Evolutionary conservation across 1,140 invertebrate species (phyloP).

Genomic region (Hetaerina americana): DNA sequence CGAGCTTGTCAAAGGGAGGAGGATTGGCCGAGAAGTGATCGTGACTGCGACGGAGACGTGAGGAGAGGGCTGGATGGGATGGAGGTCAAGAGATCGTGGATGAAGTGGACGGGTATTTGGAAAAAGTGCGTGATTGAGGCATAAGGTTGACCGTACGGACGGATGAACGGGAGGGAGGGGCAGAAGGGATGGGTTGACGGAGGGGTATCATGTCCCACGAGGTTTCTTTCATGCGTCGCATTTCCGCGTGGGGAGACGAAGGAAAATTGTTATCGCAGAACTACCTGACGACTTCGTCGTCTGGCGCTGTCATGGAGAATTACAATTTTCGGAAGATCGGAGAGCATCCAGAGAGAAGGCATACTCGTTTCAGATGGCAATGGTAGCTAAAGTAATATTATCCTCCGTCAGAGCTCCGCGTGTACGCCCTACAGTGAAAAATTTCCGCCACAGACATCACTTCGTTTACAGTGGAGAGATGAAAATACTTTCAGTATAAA

Average conservation of each 20-base stretch:
- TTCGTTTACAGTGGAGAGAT: too few species aligned
- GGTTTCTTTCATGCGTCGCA: background rate
- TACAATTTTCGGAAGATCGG: too few species aligned
- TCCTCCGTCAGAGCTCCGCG: too few species aligned
- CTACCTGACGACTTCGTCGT: background rate
- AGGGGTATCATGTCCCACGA: background rate
- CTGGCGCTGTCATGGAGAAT: background rate
- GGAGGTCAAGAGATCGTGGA: background rate
- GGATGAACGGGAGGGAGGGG: background rate
- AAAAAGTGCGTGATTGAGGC: background rate
- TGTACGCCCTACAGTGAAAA: too few species aligned
- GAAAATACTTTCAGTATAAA: too few species aligned
- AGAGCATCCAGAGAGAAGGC: too few species aligned
- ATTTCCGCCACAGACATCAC: too few species aligned
- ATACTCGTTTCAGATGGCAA: too few species aligned
- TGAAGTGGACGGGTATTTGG: background rate
- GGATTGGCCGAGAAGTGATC: too few species aligned
- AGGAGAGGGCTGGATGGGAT: background rate
- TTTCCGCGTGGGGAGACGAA: background rate
- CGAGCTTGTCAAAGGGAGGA: too few species aligned
- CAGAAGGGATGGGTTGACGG: background rate
- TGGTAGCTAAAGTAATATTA: too few species aligned
- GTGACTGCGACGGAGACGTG: too few species aligned
- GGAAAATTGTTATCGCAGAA: background rate
- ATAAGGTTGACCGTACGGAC: background rate